A percentile compares a stretch with the other conserved stretches of the same genome.
Evolutionary conservation across 2,888 invertebrate species (phyloP).

Genomic region (Caenorhabditis panamensis): DNA sequence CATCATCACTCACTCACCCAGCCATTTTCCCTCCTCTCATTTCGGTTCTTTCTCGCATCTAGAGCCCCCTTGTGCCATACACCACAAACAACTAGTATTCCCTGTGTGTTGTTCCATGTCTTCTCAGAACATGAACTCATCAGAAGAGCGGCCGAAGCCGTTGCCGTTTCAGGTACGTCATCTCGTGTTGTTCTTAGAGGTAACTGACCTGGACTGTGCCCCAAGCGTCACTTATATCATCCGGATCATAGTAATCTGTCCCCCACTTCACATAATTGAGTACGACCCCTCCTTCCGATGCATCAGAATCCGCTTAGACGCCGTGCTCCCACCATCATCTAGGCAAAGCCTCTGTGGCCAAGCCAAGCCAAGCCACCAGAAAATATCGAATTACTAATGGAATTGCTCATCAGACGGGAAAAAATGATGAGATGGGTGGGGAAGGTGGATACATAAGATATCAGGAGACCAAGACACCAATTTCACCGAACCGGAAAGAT

Average conservation of each 20-base stretch:
- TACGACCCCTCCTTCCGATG: too few species aligned
- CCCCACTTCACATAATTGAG: constrained; percentile 7
- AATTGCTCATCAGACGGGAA: constrained; percentile 22
- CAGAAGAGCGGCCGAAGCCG: neutral
- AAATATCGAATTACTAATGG: constrained; percentile 23
- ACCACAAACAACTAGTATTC: neutral
- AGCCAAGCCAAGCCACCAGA: too few species aligned
- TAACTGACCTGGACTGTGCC: neutral
- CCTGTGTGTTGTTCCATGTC: neutral
- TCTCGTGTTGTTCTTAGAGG: neutral
- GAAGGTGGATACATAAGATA: too few species aligned
- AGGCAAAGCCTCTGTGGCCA: neutral
- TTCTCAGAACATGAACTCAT: constrained; percentile 1
- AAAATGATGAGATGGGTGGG: neutral
- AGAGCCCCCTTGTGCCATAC: too few species aligned
- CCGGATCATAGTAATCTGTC: neutral
- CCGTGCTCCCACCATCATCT: too few species aligned
- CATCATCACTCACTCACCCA: constrained; percentile 7
- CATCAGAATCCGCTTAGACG: constrained; percentile 2
- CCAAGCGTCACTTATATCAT: neutral
- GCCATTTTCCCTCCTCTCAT: neutral
- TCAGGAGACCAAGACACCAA: neutral
- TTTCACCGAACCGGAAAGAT: constrained; percentile 1
- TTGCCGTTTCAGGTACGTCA: constrained; percentile 11
- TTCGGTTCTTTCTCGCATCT: neutral